Percentiles rank a stretch among this genome's conserved stretches.
These are phyloP conservation scores for Coptodon bakossiorum DNA, from an alignment of 2,113 vertebrate genomes.

Conservation along the genomic window DNA sequence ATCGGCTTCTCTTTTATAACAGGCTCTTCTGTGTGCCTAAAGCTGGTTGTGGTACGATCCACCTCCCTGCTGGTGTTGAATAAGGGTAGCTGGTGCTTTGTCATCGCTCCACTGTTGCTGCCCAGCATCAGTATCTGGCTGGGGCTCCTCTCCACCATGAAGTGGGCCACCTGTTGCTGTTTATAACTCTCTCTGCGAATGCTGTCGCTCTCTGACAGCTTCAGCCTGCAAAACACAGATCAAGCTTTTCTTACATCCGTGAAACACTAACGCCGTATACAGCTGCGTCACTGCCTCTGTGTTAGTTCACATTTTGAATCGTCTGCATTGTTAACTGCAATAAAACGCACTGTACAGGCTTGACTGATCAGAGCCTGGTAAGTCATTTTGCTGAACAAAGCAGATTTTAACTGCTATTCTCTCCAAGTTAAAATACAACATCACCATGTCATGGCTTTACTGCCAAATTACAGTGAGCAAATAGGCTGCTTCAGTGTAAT, in stretches of 20 bases:
- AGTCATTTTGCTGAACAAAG: neutral
- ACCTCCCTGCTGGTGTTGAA: slow-evolving; percentile 1
- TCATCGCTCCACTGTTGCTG: slow-evolving; percentile 16
- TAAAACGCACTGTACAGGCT: too few relatives aligned
- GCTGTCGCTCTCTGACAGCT: slow-evolving; percentile 46
- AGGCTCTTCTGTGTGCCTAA: neutral
- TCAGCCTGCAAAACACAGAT: slow-evolving; percentile 34
- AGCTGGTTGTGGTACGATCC: neutral
- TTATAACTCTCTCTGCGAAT: slow-evolving; percentile 52
- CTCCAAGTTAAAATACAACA: neutral
- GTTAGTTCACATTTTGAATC: neutral
- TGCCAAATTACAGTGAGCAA: neutral
- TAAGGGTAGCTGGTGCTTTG: slow-evolving; percentile 49
- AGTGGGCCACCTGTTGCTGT: slow-evolving; percentile 60
- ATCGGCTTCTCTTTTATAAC: neutral
- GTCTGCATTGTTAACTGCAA: neutral
- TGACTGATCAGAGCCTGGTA: neutral
- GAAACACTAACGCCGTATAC: neutral
- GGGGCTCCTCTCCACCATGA: slow-evolving; percentile 50
- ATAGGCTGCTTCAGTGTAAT: neutral
- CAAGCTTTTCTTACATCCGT: neutral
- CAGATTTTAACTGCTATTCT: neutral
- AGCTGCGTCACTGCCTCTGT: neutral
- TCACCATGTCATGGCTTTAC: neutral
- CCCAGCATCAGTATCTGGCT: slow-evolving; percentile 56